phyloP scores from a whole-genome alignment of 2,888 invertebrate genomes.

The Steromphala cineraria region DNA sequence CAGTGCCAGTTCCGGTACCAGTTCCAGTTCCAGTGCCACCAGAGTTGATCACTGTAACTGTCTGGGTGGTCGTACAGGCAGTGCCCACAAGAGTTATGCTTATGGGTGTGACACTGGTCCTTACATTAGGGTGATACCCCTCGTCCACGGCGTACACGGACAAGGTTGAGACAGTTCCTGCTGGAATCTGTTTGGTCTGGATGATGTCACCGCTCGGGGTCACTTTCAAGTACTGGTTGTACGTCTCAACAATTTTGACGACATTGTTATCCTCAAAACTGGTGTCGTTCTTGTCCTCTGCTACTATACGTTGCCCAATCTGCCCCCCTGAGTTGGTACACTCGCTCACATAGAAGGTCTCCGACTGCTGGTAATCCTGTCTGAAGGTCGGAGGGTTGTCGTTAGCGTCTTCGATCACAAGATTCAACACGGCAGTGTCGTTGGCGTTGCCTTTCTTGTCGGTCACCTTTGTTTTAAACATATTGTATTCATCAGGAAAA shows the following conservation, averaged over 20 bases:
- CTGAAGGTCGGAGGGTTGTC: not conserved
- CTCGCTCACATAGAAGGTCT: not conserved
- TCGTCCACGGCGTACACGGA: not conserved
- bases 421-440: not conserved
- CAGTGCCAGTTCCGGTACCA: not conserved
- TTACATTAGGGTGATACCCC: not conserved
- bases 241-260: not conserved
- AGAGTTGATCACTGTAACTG: not conserved
- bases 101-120: not conserved
- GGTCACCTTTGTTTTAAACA: not conserved
- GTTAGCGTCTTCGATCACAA: constrained; percentile 1
- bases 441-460: not conserved
- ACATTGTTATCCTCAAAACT: not conserved
- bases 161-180: not conserved
- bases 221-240: not conserved
- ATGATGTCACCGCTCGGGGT: not conserved
- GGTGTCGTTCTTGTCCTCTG: not conserved
- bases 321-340: not conserved
- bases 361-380: too few species aligned
- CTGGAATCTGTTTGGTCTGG: not conserved
- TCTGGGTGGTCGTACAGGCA: not conserved
- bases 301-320: not conserved
- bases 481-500: not conserved
- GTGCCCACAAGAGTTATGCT: not conserved
- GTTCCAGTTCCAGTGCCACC: not conserved